Conservation (phyloP, 1,140 invertebrate species). For the Bombus terrestris region DNA sequence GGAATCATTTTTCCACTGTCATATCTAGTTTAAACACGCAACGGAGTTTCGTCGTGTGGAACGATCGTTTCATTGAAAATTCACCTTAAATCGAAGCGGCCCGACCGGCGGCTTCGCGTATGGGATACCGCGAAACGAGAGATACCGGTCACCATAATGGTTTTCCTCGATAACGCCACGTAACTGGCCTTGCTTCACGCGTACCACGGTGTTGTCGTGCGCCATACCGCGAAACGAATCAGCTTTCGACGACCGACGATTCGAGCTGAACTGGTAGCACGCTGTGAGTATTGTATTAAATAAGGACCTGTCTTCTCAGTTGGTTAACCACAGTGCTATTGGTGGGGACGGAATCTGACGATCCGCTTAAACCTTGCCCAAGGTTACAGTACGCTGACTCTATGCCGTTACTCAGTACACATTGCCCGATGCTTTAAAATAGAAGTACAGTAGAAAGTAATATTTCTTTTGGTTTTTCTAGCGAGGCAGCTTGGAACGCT, state of each 20-base stretch:
- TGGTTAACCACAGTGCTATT: not conserved
- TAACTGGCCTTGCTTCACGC: conserved; percentile 55
- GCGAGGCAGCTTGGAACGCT: not conserved
- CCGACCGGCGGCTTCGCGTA: conserved; percentile 72
- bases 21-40: no score
- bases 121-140: conserved; percentile 69
- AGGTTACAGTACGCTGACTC: no score
- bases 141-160: conserved; percentile 47
- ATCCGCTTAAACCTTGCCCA: not conserved
- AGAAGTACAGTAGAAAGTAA: rapidly evolving
- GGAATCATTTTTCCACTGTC: no score
- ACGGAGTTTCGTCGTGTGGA: no score
- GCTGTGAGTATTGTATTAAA: not conserved
- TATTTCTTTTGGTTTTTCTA: not conserved
- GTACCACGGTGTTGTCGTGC: not conserved
- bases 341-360: not conserved
- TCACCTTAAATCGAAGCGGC: conserved; percentile 69
- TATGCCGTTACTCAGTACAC: no score
- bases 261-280: not conserved
- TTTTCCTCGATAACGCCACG: conserved; percentile 50
- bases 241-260: not conserved
- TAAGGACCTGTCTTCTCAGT: no score
- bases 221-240: not conserved
- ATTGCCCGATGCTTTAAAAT: not conserved
- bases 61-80: not conserved